These are phyloP conservation scores for Gerris lacustris DNA, from an alignment of 2,888 invertebrate genomes.

Conservation along the genomic window DNA sequence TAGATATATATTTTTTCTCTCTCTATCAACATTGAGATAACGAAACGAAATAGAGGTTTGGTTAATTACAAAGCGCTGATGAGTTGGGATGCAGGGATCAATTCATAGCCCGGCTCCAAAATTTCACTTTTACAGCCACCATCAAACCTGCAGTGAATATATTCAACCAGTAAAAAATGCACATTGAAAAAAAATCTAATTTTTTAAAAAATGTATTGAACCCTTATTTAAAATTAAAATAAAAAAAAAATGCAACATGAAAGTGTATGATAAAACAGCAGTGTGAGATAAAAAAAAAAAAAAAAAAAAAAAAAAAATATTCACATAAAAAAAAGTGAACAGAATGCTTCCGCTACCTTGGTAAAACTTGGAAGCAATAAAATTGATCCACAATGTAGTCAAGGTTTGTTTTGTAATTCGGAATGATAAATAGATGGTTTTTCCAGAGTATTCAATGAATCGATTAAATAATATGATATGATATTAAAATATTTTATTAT, in stretches of 20 bases:
- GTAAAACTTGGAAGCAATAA: too few relatives aligned
- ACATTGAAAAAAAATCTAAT: neutral
- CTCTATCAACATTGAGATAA: too few relatives aligned
- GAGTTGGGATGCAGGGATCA: slow-evolving; percentile 28
- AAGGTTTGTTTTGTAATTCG: too few relatives aligned
- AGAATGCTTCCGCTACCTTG: too few relatives aligned
- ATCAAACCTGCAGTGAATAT: slow-evolving; percentile 21
- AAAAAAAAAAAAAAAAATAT: slow-evolving; percentile 14
- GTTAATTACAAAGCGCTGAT: slow-evolving; percentile 29
- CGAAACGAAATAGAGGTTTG: too few relatives aligned
- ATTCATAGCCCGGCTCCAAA: slow-evolving; percentile 25
- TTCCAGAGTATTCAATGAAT: too few relatives aligned
- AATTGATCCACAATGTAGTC: too few relatives aligned
- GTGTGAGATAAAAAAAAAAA: neutral
- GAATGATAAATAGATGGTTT: too few relatives aligned
- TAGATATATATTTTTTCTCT: too few relatives aligned
- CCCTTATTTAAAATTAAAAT: neutral
- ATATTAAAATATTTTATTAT: too few relatives aligned
- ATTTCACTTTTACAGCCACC: slow-evolving; percentile 20
- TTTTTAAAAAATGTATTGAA: too few relatives aligned
- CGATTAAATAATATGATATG: too few relatives aligned
- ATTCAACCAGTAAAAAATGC: neutral
- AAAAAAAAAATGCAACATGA: neutral
- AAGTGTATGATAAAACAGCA: neutral
- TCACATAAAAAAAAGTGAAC: neutral